Evolutionary conservation across 2,113 vertebrate species (phyloP).

Genomic region (Lampris incognitus): DNA sequence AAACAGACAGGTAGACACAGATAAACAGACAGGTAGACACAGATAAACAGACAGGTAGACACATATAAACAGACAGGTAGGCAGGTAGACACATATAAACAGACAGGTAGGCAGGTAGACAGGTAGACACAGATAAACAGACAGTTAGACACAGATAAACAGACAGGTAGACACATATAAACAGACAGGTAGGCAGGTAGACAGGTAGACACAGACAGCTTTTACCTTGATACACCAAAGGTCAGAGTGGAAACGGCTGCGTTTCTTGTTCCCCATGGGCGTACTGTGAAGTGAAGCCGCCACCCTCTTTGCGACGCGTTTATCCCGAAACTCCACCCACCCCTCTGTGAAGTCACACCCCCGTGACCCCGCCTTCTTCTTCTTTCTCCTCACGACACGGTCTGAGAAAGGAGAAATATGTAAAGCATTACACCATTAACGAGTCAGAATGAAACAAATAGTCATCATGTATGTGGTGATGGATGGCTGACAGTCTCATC

Average conservation of each 20-base stretch:
- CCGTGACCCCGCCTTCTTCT: constrained; percentile 80
- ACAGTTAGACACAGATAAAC: not conserved
- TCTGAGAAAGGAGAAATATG: constrained; percentile 51
- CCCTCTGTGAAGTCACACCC: constrained; percentile 87
- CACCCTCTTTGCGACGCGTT: constrained; percentile 87
- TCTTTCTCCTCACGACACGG: constrained; percentile 73
- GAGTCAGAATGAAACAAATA: no score
- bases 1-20: not conserved
- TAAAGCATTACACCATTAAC: no score
- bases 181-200: not conserved
- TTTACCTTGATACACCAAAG: constrained; percentile 91
- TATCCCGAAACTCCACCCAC: constrained; percentile 93
- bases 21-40: not conserved
- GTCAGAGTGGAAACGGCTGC: constrained; percentile 84
- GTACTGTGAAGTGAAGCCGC: constrained; percentile 87
- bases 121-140: not conserved
- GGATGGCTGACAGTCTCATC: no score
- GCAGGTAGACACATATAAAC: not conserved
- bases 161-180: not conserved
- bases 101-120: not conserved
- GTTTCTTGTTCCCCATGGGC: constrained; percentile 84
- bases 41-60: no score
- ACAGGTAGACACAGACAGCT: not conserved
- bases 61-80: not conserved
- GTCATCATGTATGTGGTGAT: no score